phyloP scores from a whole-genome alignment of 2,113 vertebrate species.

The Sander vitreus region DNA sequence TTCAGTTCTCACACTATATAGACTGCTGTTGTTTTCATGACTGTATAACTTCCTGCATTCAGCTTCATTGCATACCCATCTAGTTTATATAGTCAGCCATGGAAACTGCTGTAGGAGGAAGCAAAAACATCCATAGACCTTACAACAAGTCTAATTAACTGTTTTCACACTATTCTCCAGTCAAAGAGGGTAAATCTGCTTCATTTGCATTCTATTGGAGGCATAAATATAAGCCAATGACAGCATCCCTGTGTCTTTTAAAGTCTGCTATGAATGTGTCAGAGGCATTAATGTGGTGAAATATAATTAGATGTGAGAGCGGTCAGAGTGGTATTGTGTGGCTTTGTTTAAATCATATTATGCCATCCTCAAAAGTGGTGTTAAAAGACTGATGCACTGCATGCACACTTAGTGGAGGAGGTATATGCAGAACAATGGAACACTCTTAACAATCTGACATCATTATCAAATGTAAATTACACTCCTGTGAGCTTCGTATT shows the following conservation, averaged over 20 bases:
- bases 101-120: slow-evolving; percentile 34
- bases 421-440: slow-evolving; percentile 36
- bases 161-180: slow-evolving; percentile 61
- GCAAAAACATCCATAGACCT: slow-evolving; percentile 28
- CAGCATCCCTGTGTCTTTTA: slow-evolving; percentile 34
- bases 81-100: slow-evolving; percentile 32
- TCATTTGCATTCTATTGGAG: slow-evolving; percentile 57
- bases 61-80: slow-evolving; percentile 25
- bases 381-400: slow-evolving; percentile 40
- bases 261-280: slow-evolving; percentile 38
- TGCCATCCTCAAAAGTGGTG: slow-evolving; percentile 37
- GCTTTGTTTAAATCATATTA: slow-evolving; percentile 53
- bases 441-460: slow-evolving; percentile 51
- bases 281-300: slow-evolving; percentile 47
- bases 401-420: slow-evolving; percentile 45
- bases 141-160: slow-evolving; percentile 57
- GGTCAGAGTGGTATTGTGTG: slow-evolving; percentile 29
- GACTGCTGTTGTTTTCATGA: slow-evolving; percentile 13
- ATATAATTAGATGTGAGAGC: slow-evolving; percentile 61
- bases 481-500: slow-evolving; percentile 59
- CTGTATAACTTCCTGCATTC: slow-evolving; percentile 37
- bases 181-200: slow-evolving; percentile 54
- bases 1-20: neutral
- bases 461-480: slow-evolving; percentile 71
- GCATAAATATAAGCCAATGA: slow-evolving; percentile 36